Percentiles rank a stretch among this genome's conserved stretches.
Conservation (phyloP, 2,888 invertebrate species). For the Apodemia mormo region DNA sequence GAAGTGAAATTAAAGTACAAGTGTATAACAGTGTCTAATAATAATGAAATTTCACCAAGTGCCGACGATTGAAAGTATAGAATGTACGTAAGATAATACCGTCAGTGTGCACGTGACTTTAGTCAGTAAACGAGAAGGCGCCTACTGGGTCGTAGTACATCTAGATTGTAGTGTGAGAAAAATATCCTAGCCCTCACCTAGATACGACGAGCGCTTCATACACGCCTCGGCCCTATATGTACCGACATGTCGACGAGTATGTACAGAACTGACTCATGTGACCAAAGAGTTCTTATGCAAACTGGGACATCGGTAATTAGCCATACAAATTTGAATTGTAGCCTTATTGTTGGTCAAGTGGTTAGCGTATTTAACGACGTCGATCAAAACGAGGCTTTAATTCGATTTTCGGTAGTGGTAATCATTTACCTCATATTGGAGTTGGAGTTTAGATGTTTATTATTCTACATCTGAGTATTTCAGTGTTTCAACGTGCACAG, state of each 20-base stretch:
- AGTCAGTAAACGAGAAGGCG: constrained; percentile 35
- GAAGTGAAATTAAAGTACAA: too few species aligned
- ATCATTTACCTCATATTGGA: too few species aligned
- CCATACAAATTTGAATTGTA: background rate
- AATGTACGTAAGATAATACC: background rate
- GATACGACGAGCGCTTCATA: constrained; percentile 47
- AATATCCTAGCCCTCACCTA: constrained; percentile 76
- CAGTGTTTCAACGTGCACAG: too few species aligned
- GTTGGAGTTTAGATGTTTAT: too few species aligned
- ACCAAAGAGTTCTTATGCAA: constrained; percentile 2
- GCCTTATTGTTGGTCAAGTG: too few species aligned
- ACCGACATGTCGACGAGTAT: constrained; percentile 34
- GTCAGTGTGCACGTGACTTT: background rate
- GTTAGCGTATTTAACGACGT: too few species aligned
- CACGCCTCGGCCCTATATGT: constrained; percentile 42
- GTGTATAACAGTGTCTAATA: too few species aligned
- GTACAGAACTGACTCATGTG: constrained; percentile 26
- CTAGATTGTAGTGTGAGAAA: constrained; percentile 65
- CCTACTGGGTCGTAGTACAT: constrained; percentile 45
- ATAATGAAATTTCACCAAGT: too few species aligned
- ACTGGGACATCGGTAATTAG: constrained; percentile 11
- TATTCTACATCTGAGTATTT: too few species aligned
- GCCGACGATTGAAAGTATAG: too few species aligned
- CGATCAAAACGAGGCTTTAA: too few species aligned
- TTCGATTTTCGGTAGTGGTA: too few species aligned